A percentile compares a stretch with the other conserved stretches of the same genome.
phyloP scores from a whole-genome alignment of 2,888 invertebrate genomes.

The Morinoia aosen region DNA sequence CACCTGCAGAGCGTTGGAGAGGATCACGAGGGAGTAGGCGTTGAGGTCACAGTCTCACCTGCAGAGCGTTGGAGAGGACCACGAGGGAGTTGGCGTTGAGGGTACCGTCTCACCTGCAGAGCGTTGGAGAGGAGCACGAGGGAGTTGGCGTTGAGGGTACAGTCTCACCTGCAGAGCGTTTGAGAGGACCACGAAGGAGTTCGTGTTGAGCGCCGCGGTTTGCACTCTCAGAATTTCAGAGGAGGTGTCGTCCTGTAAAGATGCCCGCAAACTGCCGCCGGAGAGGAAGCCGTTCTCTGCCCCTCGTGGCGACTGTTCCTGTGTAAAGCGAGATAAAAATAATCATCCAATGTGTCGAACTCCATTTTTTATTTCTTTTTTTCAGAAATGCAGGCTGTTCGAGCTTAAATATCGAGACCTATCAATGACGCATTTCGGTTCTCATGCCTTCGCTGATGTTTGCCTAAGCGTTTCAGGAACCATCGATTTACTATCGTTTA shows the following conservation, averaged over 20 bases:
- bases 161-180: background rate
- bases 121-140: background rate
- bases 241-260: conserved; percentile 60
- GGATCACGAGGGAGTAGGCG: background rate
- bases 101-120: background rate
- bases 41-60: background rate
- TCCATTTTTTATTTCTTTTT: background rate
- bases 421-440: background rate
- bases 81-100: no score
- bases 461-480: no score
- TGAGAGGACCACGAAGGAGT: background rate
- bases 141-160: background rate
- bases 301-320: background rate
- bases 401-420: background rate
- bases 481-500: no score
- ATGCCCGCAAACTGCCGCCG: conserved; percentile 57
- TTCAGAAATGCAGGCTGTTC: background rate
- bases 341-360: background rate
- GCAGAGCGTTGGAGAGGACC: background rate
- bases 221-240: conserved; percentile 60
- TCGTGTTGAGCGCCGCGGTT: background rate
- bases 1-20: background rate
- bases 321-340: background rate
- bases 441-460: background rate
- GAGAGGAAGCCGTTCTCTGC: conserved; percentile 62